Percentiles rank a stretch among this genome's conserved stretches.
These are phyloP conservation scores for Sebastes oblongus DNA, from an alignment of 2,797 vertebrate genomes.

Conservation along the genomic window DNA sequence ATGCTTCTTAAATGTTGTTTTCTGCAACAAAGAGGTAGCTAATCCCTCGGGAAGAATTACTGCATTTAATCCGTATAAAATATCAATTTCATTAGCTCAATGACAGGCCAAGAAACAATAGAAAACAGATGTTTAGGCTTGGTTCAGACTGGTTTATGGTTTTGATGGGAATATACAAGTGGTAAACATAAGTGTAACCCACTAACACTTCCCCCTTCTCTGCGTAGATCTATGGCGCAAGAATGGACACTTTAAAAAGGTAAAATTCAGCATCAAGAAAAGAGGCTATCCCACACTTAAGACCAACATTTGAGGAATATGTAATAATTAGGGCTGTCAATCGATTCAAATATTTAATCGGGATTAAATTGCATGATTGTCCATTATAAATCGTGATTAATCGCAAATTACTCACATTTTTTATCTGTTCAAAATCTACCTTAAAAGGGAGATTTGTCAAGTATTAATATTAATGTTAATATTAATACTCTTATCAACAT, in stretches of 20 bases:
- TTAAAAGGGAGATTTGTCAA: too few relatives aligned
- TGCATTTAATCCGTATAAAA: slow-evolving; percentile 33
- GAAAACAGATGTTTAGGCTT: background rate
- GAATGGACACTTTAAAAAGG: background rate
- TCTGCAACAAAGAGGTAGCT: background rate
- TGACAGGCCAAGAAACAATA: background rate
- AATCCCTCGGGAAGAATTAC: slow-evolving; percentile 24
- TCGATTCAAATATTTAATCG: too few relatives aligned
- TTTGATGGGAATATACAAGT: background rate
- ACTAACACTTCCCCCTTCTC: background rate
- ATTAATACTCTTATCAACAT: too few relatives aligned
- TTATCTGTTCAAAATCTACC: too few relatives aligned
- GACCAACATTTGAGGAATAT: background rate
- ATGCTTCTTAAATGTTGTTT: slow-evolving; percentile 4
- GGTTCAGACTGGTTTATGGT: background rate
- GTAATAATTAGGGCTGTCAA: background rate
- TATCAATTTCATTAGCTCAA: slow-evolving; percentile 4
- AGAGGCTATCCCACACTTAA: background rate
- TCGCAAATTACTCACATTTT: too few relatives aligned
- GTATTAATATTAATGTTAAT: too few relatives aligned
- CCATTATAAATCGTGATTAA: too few relatives aligned
- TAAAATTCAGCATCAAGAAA: background rate
- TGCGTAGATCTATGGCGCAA: background rate
- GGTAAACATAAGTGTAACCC: background rate
- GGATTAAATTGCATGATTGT: too few relatives aligned